phyloP scores from a whole-genome alignment of 2,113 vertebrate genomes.

The Leptosomus discolor region DNA sequence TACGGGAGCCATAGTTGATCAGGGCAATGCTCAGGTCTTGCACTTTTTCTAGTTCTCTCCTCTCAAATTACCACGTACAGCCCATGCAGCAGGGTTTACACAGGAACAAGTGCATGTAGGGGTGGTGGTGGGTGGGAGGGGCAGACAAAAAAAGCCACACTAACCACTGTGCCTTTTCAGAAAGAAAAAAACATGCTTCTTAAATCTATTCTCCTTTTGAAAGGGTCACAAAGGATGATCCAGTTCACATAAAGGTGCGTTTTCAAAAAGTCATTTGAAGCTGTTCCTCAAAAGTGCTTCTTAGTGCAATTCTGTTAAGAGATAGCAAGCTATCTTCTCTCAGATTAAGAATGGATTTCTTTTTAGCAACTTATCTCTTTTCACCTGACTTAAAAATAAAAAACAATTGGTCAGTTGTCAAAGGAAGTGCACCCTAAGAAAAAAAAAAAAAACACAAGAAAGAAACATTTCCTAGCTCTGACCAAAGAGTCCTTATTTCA shows the following conservation, averaged over 20 bases:
- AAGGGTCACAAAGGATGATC: not conserved
- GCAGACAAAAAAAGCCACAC: rapidly evolving
- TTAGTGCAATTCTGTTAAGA: not conserved
- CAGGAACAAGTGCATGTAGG: rapidly evolving
- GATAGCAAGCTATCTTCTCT: not conserved
- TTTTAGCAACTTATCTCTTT: not conserved
- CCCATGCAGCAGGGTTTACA: not conserved
- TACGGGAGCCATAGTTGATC: rapidly evolving
- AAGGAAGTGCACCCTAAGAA: not conserved
- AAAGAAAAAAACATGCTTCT: not conserved
- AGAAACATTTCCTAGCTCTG: not conserved
- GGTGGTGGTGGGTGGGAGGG: rapidly evolving
- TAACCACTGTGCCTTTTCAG: rapidly evolving
- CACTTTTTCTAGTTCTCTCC: not conserved
- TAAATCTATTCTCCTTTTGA: not conserved
- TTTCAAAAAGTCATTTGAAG: not conserved
- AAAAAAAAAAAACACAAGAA: not conserved
- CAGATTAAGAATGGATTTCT: not conserved
- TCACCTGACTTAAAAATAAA: not conserved
- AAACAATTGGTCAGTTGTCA: not conserved
- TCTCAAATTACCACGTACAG: not conserved
- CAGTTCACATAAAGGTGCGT: not conserved
- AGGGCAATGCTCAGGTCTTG: rapidly evolving
- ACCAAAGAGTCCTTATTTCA: not conserved
- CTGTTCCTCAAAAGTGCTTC: not conserved